Conservation (phyloP, 2,888 invertebrate genomes). For the Dendrolimus houi region DNA sequence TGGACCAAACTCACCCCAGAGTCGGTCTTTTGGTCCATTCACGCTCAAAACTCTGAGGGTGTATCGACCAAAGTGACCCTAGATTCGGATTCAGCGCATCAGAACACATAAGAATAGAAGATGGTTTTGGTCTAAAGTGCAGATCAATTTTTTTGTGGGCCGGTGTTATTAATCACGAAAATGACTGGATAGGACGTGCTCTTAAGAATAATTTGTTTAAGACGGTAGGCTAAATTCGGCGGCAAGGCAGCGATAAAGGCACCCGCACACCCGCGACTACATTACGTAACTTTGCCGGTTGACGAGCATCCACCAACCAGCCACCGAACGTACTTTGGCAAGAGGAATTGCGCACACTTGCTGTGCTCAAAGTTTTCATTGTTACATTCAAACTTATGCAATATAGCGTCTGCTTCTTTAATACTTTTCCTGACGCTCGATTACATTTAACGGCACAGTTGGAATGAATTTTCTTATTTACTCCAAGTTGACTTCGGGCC, state of each 20-base stretch:
- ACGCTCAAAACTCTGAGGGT: too few species aligned
- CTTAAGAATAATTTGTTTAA: too few species aligned
- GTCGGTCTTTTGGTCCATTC: too few species aligned
- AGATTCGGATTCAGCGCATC: too few species aligned
- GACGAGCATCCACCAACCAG: slow-evolving; percentile 34
- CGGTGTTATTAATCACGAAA: too few species aligned
- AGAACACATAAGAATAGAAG: too few species aligned
- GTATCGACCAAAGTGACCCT: too few species aligned
- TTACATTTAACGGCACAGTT: slow-evolving; percentile 70
- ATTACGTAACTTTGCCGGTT: slow-evolving; percentile 44
- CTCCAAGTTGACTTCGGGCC: slow-evolving; percentile 63
- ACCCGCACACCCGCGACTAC: slow-evolving; percentile 7
- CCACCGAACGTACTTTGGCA: slow-evolving; percentile 40
- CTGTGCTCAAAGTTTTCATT: slow-evolving; percentile 67
- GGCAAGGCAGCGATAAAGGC: slow-evolving; percentile 14
- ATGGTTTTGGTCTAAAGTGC: too few species aligned
- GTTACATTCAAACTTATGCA: slow-evolving; percentile 73
- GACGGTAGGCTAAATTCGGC: not conserved
- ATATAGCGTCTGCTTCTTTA: slow-evolving; percentile 71
- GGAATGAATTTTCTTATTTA: slow-evolving; percentile 72
- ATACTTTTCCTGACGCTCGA: slow-evolving; percentile 73
- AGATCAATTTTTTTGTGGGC: too few species aligned
- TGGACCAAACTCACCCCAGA: too few species aligned
- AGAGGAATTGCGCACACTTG: slow-evolving; percentile 65
- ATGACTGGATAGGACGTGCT: too few species aligned